Conservation (phyloP, 1,140 invertebrate genomes). For the Elymnias hypermnestra region DNA sequence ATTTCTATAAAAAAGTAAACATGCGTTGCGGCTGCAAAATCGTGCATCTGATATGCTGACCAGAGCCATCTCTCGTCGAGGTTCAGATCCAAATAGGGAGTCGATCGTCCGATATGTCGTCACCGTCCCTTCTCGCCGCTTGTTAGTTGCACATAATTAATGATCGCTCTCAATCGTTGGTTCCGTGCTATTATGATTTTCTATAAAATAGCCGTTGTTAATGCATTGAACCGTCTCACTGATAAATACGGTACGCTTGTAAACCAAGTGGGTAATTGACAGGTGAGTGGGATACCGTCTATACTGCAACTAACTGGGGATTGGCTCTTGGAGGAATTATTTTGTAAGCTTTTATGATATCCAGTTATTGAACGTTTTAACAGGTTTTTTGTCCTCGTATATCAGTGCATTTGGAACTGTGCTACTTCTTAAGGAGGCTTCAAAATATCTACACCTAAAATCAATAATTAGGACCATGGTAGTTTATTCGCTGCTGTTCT, state of each 20-base stretch:
- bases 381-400: no score
- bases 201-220: constrained; percentile 41
- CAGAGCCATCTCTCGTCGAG: constrained; percentile 56
- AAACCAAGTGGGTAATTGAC: constrained; percentile 31
- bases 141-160: constrained; percentile 59
- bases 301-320: no score
- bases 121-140: constrained; percentile 17
- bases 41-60: constrained; percentile 58
- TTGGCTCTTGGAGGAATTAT: not conserved
- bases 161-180: constrained; percentile 47
- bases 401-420: no score
- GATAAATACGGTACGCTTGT: constrained; percentile 33
- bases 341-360: not conserved
- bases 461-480: no score
- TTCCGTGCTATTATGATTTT: constrained; percentile 61
- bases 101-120: constrained; percentile 59
- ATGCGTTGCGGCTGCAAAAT: constrained; percentile 11
- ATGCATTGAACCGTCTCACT: constrained; percentile 28
- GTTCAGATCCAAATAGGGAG: constrained; percentile 56
- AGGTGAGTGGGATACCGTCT: constrained; percentile 28
- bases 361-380: no score
- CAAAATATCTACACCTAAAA: no score
- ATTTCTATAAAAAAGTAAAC: no score
- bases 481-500: no score
- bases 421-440: no score